Evolutionary conservation across 2,888 invertebrate genomes (phyloP).

Genomic region (Ormyrus labotus): DNA sequence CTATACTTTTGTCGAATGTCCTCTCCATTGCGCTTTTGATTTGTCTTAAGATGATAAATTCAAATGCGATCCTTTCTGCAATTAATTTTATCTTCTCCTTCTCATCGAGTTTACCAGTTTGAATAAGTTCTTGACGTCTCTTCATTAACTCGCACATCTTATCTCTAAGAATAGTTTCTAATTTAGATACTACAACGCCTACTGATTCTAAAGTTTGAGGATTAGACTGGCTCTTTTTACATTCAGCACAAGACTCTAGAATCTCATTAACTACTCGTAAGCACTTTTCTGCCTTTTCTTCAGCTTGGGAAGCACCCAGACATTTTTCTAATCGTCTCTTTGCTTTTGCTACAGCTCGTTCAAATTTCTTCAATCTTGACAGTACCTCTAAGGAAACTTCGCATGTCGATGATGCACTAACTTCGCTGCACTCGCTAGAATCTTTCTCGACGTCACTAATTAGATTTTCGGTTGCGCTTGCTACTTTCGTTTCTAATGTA

Average conservation of each 20-base stretch:
- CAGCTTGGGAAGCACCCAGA: conserved; percentile 69
- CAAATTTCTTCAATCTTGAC: conserved; percentile 67
- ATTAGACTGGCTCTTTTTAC: conserved; percentile 66
- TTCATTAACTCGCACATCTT: conserved; percentile 84
- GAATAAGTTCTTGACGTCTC: conserved; percentile 81
- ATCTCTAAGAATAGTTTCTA: conserved; percentile 82
- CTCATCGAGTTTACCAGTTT: conserved; percentile 83
- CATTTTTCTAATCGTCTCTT: conserved; percentile 70
- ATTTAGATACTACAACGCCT: conserved; percentile 71
- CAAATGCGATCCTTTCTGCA: conserved; percentile 88
- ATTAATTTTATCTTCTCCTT: conserved; percentile 83
- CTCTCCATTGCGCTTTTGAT: conserved; percentile 67
- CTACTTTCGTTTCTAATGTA: conserved; percentile 86
- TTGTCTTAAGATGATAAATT: conserved; percentile 83
- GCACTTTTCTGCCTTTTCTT: conserved; percentile 72
- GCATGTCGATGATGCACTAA: conserved; percentile 63
- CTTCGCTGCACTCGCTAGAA: conserved; percentile 71
- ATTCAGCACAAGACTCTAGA: conserved; percentile 69
- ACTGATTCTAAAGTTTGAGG: conserved; percentile 67
- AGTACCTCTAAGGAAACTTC: conserved; percentile 68
- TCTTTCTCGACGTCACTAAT: conserved; percentile 70
- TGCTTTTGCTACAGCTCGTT: conserved; percentile 68
- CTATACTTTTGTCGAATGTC: conserved; percentile 65
- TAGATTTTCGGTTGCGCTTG: conserved; percentile 75
- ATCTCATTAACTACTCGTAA: conserved; percentile 71